phyloP scores from a whole-genome alignment of 2,797 vertebrate genomes.

The Pipistrellus pipistrellus region DNA sequence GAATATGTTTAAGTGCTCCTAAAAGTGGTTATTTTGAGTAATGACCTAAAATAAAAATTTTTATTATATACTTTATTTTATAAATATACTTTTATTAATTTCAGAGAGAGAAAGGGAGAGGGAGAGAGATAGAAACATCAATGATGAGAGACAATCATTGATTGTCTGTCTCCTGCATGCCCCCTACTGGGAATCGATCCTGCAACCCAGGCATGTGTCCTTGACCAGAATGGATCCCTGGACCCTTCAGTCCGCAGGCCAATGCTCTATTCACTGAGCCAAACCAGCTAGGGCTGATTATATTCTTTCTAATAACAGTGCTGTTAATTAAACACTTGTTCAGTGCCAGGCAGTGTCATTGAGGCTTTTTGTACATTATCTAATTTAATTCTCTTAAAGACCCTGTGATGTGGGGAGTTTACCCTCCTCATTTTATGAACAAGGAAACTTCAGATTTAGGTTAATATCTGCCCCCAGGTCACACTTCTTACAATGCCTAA shows the following conservation, averaged over 20 bases:
- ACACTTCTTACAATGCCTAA: neutral
- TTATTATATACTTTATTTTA: neutral
- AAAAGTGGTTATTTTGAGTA: slow-evolving; percentile 38
- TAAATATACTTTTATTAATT: too few relatives aligned
- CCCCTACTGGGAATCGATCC: too few relatives aligned
- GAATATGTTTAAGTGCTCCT: neutral
- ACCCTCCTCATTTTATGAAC: slow-evolving; percentile 24
- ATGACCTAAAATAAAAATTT: slow-evolving; percentile 42
- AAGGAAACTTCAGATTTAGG: neutral
- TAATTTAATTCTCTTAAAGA: slow-evolving; percentile 21
- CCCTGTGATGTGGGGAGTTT: neutral
- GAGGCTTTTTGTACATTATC: neutral
- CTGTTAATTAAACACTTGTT: neutral
- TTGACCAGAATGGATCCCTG: too few relatives aligned
- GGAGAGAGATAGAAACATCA: too few relatives aligned
- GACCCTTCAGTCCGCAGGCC: too few relatives aligned
- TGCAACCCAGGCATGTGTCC: too few relatives aligned
- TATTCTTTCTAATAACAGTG: neutral
- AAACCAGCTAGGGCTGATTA: too few relatives aligned
- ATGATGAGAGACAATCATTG: too few relatives aligned
- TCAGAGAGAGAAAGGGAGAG: too few relatives aligned
- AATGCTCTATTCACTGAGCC: too few relatives aligned
- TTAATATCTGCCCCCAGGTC: neutral
- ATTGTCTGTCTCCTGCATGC: too few relatives aligned
- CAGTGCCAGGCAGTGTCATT: neutral